A percentile compares a stretch with the other conserved stretches of the same genome.
Conservation (phyloP, 2,797 vertebrate genomes). For the Neomorphus geoffroyi region DNA sequence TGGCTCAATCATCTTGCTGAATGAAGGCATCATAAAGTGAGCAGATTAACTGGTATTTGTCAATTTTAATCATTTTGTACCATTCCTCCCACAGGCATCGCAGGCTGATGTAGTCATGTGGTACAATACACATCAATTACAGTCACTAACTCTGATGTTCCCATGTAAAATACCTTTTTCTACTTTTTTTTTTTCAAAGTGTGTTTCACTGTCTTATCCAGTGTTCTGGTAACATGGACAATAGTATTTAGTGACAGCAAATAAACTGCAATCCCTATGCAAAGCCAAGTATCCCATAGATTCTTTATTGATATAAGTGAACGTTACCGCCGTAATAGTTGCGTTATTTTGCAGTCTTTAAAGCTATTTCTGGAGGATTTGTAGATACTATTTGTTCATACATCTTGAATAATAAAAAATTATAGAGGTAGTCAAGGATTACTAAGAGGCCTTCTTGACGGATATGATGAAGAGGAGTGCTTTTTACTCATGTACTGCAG, state of each 20-base stretch:
- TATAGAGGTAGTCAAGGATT: not conserved
- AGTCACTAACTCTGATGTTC: not conserved
- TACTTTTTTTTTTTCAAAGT: not conserved
- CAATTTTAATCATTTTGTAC: not conserved
- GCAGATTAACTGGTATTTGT: not conserved
- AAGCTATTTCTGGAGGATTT: not conserved
- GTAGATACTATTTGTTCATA: not conserved
- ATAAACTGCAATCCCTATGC: not conserved
- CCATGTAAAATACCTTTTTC: not conserved
- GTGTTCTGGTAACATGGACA: not conserved
- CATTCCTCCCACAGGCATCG: not conserved
- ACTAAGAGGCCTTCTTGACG: not conserved
- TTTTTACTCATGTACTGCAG: not conserved
- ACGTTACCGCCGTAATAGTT: not conserved
- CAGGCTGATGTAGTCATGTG: not conserved
- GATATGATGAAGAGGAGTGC: not conserved
- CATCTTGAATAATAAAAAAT: not conserved
- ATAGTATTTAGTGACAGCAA: not conserved
- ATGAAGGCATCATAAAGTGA: not conserved
- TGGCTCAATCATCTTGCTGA: not conserved
- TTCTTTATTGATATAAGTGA: not conserved
- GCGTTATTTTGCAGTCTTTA: not conserved
- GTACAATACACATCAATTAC: not conserved
- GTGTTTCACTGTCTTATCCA: not conserved
- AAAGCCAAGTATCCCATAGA: not conserved